Percentiles rank a stretch among this genome's conserved stretches.
phyloP scores from a whole-genome alignment of 1,140 invertebrate species.

The Papilio machaon region DNA sequence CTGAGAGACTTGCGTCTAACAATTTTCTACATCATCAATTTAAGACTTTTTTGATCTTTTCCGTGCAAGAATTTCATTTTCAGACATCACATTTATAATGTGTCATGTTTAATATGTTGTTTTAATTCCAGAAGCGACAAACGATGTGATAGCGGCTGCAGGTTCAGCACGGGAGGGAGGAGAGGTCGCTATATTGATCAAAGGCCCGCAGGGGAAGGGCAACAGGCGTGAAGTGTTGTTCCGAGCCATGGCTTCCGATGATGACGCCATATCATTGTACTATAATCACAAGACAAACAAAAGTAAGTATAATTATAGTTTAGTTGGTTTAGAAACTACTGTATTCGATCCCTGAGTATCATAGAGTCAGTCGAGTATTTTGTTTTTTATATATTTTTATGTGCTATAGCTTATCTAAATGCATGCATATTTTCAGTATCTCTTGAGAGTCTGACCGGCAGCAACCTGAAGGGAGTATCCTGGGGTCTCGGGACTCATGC shows the following conservation, averaged over 20 bases:
- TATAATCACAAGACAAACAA: conserved; percentile 72
- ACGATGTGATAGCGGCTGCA: conserved; percentile 60
- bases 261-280: conserved; percentile 64
- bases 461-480: conserved; percentile 67
- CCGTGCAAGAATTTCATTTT: not conserved
- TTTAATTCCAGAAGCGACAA: conserved; percentile 69
- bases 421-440: conserved; percentile 55
- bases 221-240: conserved; percentile 63
- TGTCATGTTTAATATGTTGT: not conserved
- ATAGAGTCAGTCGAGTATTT: no score
- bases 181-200: conserved; percentile 64
- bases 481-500: conserved; percentile 62
- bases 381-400: no score
- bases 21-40: not conserved
- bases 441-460: conserved; percentile 65
- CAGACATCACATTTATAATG: not conserved
- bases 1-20: no score
- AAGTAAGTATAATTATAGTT: conserved; percentile 49
- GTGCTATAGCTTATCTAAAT: no score
- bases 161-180: conserved; percentile 48
- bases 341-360: no score
- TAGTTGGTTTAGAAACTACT: not conserved
- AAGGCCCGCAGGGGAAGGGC: conserved; percentile 56
- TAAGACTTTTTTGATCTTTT: not conserved
- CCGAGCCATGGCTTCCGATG: conserved; percentile 63